These are phyloP conservation scores for Aelia acuminata DNA, from an alignment of 2,888 invertebrate species.

Conservation along the genomic window DNA sequence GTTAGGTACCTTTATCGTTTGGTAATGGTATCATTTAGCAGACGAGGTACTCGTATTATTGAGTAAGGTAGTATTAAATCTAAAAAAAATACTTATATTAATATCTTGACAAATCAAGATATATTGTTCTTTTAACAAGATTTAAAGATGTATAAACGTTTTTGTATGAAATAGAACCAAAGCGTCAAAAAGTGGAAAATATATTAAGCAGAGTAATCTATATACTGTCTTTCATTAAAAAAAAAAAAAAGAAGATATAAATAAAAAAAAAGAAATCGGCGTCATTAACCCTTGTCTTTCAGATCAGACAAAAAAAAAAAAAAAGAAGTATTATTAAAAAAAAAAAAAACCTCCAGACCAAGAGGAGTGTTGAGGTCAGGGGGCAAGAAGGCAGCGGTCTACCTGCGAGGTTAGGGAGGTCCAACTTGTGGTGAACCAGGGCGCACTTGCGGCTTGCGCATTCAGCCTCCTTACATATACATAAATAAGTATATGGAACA, in stretches of 20 bases:
- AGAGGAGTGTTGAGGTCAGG: constrained; percentile 41
- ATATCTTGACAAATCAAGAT: too few species aligned
- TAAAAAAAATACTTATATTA: too few species aligned
- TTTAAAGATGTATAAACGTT: not conserved
- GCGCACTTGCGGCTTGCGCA: constrained; percentile 23
- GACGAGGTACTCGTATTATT: not conserved
- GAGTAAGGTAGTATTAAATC: not conserved
- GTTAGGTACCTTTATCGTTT: not conserved
- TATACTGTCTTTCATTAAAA: not conserved
- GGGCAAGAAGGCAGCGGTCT: constrained; percentile 26
- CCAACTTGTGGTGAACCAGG: constrained; percentile 19
- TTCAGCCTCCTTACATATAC: not conserved
- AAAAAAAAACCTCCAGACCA: constrained; percentile 1
- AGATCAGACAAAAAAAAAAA: constrained; percentile 11
- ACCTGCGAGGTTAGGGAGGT: constrained; percentile 37
- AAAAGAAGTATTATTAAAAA: not conserved
- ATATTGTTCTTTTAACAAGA: too few species aligned
- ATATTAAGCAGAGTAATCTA: not conserved
- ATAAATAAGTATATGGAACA: too few species aligned
- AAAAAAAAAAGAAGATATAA: not conserved
- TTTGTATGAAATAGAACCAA: not conserved
- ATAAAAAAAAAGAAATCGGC: not conserved
- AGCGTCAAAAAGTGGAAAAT: not conserved
- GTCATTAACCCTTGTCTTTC: constrained; percentile 36
- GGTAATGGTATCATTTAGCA: not conserved